A percentile compares a stretch with the other conserved stretches of the same genome.
Conservation (phyloP, 2,888 invertebrate species). For the Deilephila elpenor region DNA sequence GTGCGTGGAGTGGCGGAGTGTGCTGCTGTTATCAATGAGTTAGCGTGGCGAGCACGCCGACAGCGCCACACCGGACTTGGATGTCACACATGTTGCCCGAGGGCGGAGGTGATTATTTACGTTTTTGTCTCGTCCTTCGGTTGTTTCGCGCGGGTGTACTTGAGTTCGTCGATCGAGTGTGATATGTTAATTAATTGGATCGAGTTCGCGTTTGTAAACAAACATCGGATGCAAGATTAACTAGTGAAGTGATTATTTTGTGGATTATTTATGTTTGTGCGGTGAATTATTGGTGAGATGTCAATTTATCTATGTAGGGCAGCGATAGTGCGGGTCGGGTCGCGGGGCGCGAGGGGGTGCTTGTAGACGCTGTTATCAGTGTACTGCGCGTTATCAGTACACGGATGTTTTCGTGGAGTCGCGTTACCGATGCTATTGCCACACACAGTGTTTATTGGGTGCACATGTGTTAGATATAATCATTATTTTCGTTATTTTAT, state of each 20-base stretch:
- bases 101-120: slow-evolving; percentile 73
- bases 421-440: not conserved
- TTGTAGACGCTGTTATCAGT: slow-evolving; percentile 1
- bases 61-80: slow-evolving; percentile 63
- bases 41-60: slow-evolving; percentile 39
- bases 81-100: slow-evolving; percentile 82
- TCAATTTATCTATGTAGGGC: slow-evolving; percentile 20
- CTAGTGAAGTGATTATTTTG: slow-evolving; percentile 16
- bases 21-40: slow-evolving; percentile 20
- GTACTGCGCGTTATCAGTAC: slow-evolving; percentile 9
- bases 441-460: not conserved
- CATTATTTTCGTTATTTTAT: not conserved
- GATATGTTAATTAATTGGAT: not conserved
- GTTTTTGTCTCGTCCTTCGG: slow-evolving; percentile 10
- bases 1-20: not conserved
- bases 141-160: slow-evolving; percentile 9
- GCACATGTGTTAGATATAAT: not conserved
- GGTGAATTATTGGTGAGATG: slow-evolving; percentile 15
- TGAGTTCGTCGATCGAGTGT: not conserved
- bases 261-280: not conserved
- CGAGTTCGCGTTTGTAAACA: slow-evolving; percentile 28
- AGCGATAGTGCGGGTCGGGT: not conserved
- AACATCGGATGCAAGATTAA: slow-evolving; percentile 5
- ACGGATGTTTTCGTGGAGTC: slow-evolving; percentile 16
- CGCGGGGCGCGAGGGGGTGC: not conserved